Evolutionary conservation across 1,140 invertebrate genomes (phyloP), one percentile per base, ranked within the genome.

Genomic region (Drosophila triauraria): DNA sequence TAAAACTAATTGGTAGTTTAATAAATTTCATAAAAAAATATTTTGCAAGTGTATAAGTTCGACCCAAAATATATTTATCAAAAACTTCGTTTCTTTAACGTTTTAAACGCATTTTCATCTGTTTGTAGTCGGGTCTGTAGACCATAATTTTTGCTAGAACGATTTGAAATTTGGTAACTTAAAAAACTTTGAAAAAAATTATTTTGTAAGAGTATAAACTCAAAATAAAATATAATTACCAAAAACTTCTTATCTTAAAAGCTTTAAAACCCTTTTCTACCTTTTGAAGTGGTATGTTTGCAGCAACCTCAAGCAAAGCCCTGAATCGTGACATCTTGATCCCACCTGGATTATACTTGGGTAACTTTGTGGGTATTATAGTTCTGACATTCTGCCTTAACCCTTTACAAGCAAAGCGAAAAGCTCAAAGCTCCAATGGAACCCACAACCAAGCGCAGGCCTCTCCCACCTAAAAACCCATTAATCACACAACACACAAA

Each of bases 401-500:
- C 32, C 50, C 32, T 25, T 42, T 42, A 25, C 38, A 50, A 15
- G 35, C 38, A 10, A 47, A 27, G 32, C 35, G 9, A n/a, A 47
- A 56, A 71, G 23, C 38, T 58, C 35, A 27, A 71, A 71, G 68
- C 50, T 57, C 32, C 20, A 38, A 20, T 47, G 64, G 17, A 42
- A 42, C 12, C 27, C 42, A 46, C 47, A 65, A 23, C 43, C 3
- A 38, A 64, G 15, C 42, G 51, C 40, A 40, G 64, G 48, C 25
- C 46, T n/a, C 67, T 67, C 48, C 51, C 27, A 58, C 38, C 44
- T 35, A 17, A 57, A 71, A 17, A 30, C 38, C 46, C 68, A 74
- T 74, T 60, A 51, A 72, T 72, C 69, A 50, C 68, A 38, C 54
- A 40, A 9, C 35, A n/a, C 51, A n/a, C 32, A 51, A 56, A 59